phyloP scores from a whole-genome alignment of 1,140 invertebrate species.

The Diploscapter pachys region DNA sequence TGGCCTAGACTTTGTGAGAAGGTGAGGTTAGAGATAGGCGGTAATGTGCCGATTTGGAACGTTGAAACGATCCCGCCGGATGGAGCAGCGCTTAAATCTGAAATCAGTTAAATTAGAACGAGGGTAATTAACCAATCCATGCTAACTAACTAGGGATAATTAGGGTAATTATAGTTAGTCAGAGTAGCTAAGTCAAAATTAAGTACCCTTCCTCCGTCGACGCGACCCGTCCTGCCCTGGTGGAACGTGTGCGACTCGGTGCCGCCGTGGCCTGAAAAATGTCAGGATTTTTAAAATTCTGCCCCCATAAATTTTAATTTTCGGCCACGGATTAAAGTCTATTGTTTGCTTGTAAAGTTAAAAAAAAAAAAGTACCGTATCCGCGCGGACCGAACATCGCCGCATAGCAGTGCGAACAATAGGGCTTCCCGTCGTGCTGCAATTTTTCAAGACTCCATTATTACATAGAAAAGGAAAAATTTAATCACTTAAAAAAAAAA shows the following conservation, averaged over 20 bases:
- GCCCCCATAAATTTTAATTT: background rate
- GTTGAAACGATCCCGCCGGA: no score
- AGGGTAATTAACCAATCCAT: no score
- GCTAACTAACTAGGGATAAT: no score
- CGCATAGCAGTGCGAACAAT: conserved; percentile 84
- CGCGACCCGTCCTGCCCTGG: conserved; percentile 46
- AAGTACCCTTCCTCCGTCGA: no score
- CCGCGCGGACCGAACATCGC: conserved; percentile 72
- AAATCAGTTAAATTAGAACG: no score
- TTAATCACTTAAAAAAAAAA: background rate
- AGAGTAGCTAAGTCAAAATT: no score
- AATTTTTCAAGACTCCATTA: conserved; percentile 7
- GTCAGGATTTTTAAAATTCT: background rate
- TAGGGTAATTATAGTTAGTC: no score
- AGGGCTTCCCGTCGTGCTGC: conserved; percentile 82
- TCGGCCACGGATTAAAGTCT: background rate
- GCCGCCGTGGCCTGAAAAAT: conserved; percentile 36
- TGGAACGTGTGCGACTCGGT: conserved; percentile 53
- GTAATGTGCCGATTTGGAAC: no score
- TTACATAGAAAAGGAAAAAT: background rate
- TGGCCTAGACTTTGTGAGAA: no score
- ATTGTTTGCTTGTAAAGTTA: background rate
- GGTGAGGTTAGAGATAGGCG: no score
- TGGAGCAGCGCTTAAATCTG: no score
- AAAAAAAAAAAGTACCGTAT: conserved; percentile 39